phyloP scores from a whole-genome alignment of 2,113 vertebrate genomes.

The Sebastes schlegelii region DNA sequence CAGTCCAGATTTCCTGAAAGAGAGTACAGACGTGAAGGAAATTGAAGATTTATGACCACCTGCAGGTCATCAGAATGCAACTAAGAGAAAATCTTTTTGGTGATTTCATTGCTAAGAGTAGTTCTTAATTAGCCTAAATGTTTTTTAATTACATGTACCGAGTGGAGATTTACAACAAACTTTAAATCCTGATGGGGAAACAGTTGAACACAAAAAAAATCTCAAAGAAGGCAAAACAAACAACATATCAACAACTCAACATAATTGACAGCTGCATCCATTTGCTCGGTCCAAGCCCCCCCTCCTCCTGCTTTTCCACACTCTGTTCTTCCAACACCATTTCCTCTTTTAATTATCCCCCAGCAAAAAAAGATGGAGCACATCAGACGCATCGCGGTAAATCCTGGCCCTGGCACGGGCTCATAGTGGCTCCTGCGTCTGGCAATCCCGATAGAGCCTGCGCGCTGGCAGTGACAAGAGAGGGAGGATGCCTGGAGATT shows the following conservation, averaged over 20 bases:
- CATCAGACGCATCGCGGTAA: slow-evolving; percentile 85
- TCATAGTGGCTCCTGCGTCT: slow-evolving; percentile 83
- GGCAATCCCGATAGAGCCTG: slow-evolving; percentile 84
- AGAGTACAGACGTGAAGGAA: slow-evolving; percentile 16
- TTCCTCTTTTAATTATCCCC: slow-evolving; percentile 87
- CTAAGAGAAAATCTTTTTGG: slow-evolving; percentile 21
- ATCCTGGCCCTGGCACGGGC: slow-evolving; percentile 84
- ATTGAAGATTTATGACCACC: slow-evolving; percentile 18
- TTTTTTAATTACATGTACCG: slow-evolving; percentile 55
- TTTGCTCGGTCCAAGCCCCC: slow-evolving; percentile 74
- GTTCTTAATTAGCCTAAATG: slow-evolving; percentile 64
- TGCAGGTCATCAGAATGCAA: slow-evolving; percentile 32
- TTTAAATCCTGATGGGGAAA: slow-evolving; percentile 71
- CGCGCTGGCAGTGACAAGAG: slow-evolving; percentile 81
- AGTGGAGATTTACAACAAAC: slow-evolving; percentile 67
- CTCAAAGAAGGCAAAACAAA: slow-evolving; percentile 62
- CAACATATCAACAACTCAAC: slow-evolving; percentile 74
- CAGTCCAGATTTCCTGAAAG: slow-evolving; percentile 16
- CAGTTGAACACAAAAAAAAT: slow-evolving; percentile 55
- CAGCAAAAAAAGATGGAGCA: slow-evolving; percentile 83
- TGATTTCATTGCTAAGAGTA: slow-evolving; percentile 49
- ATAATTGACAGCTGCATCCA: slow-evolving; percentile 84
- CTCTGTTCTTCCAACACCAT: slow-evolving; percentile 83
- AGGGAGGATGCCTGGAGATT: slow-evolving; percentile 79
- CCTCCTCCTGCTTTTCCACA: slow-evolving; percentile 71